Percentiles rank a stretch among this genome's conserved stretches.
These are phyloP conservation scores for Alosa alosa DNA, from an alignment of 2,113 vertebrate species.

Conservation along the genomic window DNA sequence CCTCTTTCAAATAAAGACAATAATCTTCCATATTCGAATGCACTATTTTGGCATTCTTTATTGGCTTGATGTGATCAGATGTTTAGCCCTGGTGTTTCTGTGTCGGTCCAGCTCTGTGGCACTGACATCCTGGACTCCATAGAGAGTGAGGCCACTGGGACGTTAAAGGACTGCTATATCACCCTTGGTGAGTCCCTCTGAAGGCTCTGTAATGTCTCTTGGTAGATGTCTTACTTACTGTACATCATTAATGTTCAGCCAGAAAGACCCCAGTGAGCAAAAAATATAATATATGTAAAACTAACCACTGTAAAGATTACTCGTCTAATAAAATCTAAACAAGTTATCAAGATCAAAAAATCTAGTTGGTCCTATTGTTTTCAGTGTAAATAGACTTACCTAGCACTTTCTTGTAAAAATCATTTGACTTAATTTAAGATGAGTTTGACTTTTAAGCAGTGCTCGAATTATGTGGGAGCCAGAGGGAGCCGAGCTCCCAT, in stretches of 20 bases:
- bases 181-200: conserved; percentile 64
- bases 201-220: background rate
- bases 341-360: too few species aligned
- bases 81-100: background rate
- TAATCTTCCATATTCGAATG: background rate
- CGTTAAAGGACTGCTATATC: conserved; percentile 74
- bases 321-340: too few species aligned
- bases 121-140: conserved; percentile 75
- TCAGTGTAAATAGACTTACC: too few species aligned
- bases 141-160: conserved; percentile 71
- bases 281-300: background rate
- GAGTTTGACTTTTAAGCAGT: too few species aligned
- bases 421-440: too few species aligned
- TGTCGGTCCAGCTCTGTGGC: conserved; percentile 64
- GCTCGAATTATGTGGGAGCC: too few species aligned
- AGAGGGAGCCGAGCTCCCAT: too few species aligned
- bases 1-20: background rate
- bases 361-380: too few species aligned
- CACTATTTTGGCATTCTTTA: background rate
- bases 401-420: too few species aligned
- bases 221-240: background rate
- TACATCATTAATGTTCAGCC: background rate
- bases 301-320: background rate
- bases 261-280: background rate
- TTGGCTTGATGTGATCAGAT: background rate